Evolutionary conservation across 2,888 invertebrate genomes (phyloP).

Genomic region (Agonopterix subpropinquella): DNA sequence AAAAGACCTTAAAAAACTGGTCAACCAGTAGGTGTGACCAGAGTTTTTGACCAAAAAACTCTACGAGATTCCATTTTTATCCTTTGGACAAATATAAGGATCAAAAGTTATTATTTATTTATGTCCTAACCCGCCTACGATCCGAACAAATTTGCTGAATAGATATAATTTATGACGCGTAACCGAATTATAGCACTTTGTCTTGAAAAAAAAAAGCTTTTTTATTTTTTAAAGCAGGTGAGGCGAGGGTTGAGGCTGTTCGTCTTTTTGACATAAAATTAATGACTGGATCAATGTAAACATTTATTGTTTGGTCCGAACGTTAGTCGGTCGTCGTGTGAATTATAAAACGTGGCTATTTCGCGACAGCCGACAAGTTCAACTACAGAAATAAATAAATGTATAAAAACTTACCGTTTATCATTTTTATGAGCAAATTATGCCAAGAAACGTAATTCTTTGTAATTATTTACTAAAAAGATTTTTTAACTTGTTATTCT

Average conservation of each 20-base stretch:
- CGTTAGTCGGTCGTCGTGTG: background rate
- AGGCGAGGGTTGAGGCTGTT: constrained; percentile 16
- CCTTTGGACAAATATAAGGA: constrained; percentile 32
- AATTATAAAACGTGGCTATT: no score
- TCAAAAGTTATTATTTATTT: constrained; percentile 15
- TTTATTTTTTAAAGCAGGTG: constrained; percentile 26
- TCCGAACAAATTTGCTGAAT: constrained; percentile 62
- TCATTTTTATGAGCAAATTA: no score
- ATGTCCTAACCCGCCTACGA: constrained; percentile 61
- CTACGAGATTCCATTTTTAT: constrained; percentile 24
- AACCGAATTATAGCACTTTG: constrained; percentile 35
- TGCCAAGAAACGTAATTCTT: no score
- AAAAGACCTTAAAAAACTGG: constrained; percentile 18
- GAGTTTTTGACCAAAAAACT: constrained; percentile 20
- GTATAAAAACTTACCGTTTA: no score
- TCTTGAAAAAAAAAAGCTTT: constrained; percentile 21
- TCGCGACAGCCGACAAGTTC: no score
- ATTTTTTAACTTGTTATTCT: no score
- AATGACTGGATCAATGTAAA: constrained; percentile 54
- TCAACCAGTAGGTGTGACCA: constrained; percentile 28
- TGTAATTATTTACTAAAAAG: no score
- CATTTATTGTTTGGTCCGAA: constrained; percentile 49
- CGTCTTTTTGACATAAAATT: constrained; percentile 32
- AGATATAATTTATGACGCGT: constrained; percentile 56
- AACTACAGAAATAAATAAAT: no score